A percentile compares a stretch with the other conserved stretches of the same genome.
Conservation (phyloP, 2,113 vertebrate genomes). For the Grammomys dolichurus region DNA sequence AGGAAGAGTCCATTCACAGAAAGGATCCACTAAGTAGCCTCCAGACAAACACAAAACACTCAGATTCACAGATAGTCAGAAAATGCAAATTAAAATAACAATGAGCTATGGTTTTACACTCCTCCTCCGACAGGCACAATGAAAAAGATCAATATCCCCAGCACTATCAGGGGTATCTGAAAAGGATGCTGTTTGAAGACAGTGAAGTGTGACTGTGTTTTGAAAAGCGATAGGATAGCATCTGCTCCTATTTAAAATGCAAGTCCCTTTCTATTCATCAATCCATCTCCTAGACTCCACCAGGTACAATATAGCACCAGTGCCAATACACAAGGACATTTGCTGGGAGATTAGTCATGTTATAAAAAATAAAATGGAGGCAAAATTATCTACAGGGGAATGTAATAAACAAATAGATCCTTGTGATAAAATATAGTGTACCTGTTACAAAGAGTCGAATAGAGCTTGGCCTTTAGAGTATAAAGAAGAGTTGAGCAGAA, state of each 20-base stretch:
- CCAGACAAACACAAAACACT: slow-evolving; percentile 14
- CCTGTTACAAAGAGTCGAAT: background rate
- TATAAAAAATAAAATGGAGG: slow-evolving; percentile 19
- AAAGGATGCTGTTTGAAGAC: background rate
- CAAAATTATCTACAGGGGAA: background rate
- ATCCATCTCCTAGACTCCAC: background rate
- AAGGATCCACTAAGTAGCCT: background rate
- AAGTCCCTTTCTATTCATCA: background rate
- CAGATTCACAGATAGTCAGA: background rate
- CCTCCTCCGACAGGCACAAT: background rate
- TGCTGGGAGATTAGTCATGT: background rate
- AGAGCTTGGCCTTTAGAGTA: slow-evolving; percentile 16
- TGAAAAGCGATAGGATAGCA: background rate
- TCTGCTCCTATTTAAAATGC: slow-evolving; percentile 28
- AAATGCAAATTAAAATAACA: slow-evolving; percentile 60
- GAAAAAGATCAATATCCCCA: background rate
- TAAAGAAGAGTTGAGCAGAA: background rate
- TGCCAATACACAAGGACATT: background rate
- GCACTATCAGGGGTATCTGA: background rate
- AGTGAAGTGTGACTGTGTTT: background rate
- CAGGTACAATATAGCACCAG: slow-evolving; percentile 1
- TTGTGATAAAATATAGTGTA: background rate
- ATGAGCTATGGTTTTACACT: background rate
- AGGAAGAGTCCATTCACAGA: background rate
- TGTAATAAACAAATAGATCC: background rate